Evolutionary conservation across 2,797 vertebrate genomes (phyloP), one percentile per base, ranked within the genome.

Genomic region (Acridotheres tristis): DNA sequence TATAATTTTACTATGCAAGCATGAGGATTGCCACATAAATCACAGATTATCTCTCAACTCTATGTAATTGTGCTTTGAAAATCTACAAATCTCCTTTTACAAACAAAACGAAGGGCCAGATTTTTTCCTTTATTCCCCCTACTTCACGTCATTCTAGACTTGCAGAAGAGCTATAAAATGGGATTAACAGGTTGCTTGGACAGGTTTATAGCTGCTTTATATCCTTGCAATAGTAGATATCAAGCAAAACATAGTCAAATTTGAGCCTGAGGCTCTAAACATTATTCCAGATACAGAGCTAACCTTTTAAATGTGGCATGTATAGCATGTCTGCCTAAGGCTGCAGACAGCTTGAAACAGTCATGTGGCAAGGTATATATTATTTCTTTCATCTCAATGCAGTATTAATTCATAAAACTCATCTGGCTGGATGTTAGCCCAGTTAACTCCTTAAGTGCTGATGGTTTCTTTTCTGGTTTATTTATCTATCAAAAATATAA

Each of bases 201-300:
- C 45, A 89, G 78, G 57, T 93, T 93, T 95, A 88, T 85, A 85
- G 84, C 45, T 65, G 42, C 61, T 88, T 88, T 89, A 68, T 90
- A 71, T 80, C 38, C 58, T 61, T 85, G 50, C 32, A 79, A 68
- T 48, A 74, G 61, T 40, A 89, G 61, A 51, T 65, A 92, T 61
- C 72, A 89, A 79, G 81, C 20, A 90, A 91, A 94, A 94, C 76
- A 76, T 30, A 77, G 78, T 93, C 76, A 93, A 90, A 96, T 93
- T 90, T 34, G 45, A 82, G 78, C 86, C 77, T 68, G 48, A 85
- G 81, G 89, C 75, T 83, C 57, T 42, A 74, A 90, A 77, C 47
- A 47, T 74, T 85, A 65, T 94, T 90, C 29, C 47, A 81, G 78
- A 71, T 75, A 90, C 75, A 68, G 57, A 95, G 42, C 29, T 95